Conservation (phyloP, 2,797 vertebrate species). For the Propithecus perrieri region DNA sequence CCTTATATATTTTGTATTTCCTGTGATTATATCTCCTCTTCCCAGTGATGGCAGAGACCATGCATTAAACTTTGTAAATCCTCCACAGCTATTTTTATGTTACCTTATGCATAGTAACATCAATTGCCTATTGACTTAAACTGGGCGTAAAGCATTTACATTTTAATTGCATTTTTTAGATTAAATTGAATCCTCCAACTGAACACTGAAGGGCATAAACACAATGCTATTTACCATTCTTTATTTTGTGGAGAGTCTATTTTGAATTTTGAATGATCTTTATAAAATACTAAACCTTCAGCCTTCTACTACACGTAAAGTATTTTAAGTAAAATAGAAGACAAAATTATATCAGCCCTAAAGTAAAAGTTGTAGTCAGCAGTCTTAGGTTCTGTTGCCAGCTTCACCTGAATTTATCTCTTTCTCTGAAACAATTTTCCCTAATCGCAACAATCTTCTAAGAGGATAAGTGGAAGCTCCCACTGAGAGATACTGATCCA, state of each 20-base stretch:
- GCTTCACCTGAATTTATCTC: neutral
- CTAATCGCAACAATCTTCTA: conserved; percentile 31
- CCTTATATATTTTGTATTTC: conserved; percentile 53
- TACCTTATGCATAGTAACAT: neutral
- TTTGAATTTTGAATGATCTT: conserved; percentile 55
- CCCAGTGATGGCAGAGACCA: neutral
- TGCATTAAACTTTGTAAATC: conserved; percentile 26
- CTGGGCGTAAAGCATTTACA: conserved; percentile 4
- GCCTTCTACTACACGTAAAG: conserved; percentile 32
- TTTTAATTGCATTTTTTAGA: conserved; percentile 64
- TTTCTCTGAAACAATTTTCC: conserved; percentile 15
- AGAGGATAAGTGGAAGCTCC: neutral
- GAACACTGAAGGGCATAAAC: conserved; percentile 3
- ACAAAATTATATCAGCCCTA: neutral
- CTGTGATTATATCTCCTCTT: conserved; percentile 50
- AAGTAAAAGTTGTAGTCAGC: conserved; percentile 31
- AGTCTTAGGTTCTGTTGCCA: neutral
- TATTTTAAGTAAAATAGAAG: conserved; percentile 49
- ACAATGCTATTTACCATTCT: conserved; percentile 28
- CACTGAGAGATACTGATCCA: neutral
- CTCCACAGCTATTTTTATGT: conserved; percentile 22
- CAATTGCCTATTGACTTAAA: conserved; percentile 54
- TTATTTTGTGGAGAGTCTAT: conserved; percentile 1
- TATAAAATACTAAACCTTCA: conserved; percentile 36
- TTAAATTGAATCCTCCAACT: conserved; percentile 4